phyloP scores from a whole-genome alignment of 1,140 invertebrate genomes.

The Acromyrmex echinatior region DNA sequence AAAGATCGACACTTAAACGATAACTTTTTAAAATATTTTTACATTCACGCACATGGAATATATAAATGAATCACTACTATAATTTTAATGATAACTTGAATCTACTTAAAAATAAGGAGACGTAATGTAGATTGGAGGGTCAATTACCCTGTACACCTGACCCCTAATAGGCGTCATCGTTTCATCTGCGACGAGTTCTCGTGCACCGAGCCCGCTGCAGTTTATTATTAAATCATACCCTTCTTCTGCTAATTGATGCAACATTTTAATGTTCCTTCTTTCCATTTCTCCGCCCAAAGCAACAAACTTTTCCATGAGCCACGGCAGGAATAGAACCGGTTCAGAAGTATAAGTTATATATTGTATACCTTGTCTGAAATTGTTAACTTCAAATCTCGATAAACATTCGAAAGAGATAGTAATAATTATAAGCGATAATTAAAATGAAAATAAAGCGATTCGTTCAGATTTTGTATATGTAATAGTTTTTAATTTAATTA shows the following conservation, averaged over 20 bases:
- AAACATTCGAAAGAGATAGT: not conserved
- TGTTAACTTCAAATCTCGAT: constrained; percentile 2
- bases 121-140: constrained; percentile 19
- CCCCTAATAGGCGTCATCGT: constrained; percentile 89
- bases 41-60: not conserved
- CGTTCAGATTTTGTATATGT: not conserved
- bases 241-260: constrained; percentile 86
- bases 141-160: constrained; percentile 89
- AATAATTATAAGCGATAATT: not conserved
- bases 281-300: constrained; percentile 87
- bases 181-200: constrained; percentile 87
- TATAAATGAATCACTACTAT: not conserved
- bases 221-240: constrained; percentile 91
- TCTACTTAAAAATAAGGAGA: not conserved
- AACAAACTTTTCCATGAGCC: constrained; percentile 88
- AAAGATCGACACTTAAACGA: not conserved
- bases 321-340: constrained; percentile 88
- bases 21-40: not conserved
- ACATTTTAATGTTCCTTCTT: constrained; percentile 85
- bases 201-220: constrained; percentile 90
- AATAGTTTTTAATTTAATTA: not conserved
- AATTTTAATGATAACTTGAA: not conserved
- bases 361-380: constrained; percentile 87
- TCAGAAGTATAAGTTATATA: constrained; percentile 90
- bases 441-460: constrained; percentile 19